These are phyloP conservation scores for Tylochromis polylepis DNA, from an alignment of 2,113 vertebrate genomes.

Conservation along the genomic window DNA sequence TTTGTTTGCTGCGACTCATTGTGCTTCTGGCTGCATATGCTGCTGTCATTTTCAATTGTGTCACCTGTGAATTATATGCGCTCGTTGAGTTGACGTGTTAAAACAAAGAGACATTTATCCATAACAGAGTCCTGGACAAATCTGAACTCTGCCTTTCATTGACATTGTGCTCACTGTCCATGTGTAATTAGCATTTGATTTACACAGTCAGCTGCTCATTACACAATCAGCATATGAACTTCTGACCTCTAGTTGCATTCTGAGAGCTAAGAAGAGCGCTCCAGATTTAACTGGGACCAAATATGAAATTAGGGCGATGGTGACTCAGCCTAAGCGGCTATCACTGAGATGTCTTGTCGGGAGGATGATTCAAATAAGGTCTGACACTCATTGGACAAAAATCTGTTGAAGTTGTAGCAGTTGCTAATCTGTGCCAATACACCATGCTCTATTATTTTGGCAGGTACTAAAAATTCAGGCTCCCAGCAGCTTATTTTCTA, in stretches of 20 bases:
- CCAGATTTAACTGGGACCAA: not conserved
- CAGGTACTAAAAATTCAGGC: not conserved
- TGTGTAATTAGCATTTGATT: slow-evolving; percentile 20
- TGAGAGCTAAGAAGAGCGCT: not conserved
- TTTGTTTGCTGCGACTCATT: not conserved
- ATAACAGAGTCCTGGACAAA: not conserved
- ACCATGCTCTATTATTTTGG: slow-evolving; percentile 5
- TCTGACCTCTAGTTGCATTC: not conserved
- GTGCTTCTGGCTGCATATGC: not conserved
- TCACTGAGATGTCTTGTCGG: not conserved
- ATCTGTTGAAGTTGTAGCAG: not conserved
- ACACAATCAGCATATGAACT: not conserved
- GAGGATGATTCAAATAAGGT: not conserved
- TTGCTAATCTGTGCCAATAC: not conserved
- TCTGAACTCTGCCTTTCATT: slow-evolving; percentile 1
- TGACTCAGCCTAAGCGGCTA: not conserved
- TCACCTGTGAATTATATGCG: not conserved
- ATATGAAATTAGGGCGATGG: not conserved
- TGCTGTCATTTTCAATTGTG: slow-evolving; percentile 15
- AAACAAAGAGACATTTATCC: slow-evolving; percentile 10
- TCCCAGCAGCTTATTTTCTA: not conserved
- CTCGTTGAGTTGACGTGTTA: not conserved
- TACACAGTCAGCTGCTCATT: slow-evolving; percentile 13
- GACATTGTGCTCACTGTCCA: not conserved
- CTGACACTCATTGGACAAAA: not conserved